A percentile compares a stretch with the other conserved stretches of the same genome.
phyloP scores from a whole-genome alignment of 2,888 invertebrate genomes.

The Trissonchulus latispiculum region DNA sequence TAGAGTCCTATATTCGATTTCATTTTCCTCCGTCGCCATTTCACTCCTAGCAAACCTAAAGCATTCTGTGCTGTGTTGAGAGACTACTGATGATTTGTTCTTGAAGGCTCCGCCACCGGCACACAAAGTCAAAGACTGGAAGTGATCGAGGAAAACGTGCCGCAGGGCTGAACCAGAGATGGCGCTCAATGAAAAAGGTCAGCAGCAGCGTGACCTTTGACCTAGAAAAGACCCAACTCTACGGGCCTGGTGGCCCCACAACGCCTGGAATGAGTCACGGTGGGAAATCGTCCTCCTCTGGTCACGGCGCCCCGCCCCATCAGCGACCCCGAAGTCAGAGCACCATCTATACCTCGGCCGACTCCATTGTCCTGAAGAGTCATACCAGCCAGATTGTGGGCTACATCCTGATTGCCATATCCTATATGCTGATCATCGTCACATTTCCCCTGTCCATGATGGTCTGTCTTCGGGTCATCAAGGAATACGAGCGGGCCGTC shows the following conservation, averaged over 20 bases:
- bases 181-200: not conserved
- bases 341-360: conserved; percentile 16
- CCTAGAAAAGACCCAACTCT: not conserved
- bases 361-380: not conserved
- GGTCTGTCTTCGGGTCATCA: conserved; percentile 24
- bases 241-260: not conserved
- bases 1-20: no score
- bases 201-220: not conserved
- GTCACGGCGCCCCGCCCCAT: not conserved
- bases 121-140: no score
- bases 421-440: not conserved
- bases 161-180: no score
- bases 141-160: no score
- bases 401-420: not conserved
- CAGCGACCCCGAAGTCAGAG: not conserved
- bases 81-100: no score
- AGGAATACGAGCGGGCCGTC: conserved; percentile 59
- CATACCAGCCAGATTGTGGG: not conserved
- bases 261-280: not conserved
- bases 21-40: no score
- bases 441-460: conserved; percentile 15
- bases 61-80: no score
- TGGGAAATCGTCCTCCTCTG: not conserved
- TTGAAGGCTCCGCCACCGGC: no score
- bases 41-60: no score